Conservation (phyloP, 1,140 invertebrate species). For the Cydia amplana region DNA sequence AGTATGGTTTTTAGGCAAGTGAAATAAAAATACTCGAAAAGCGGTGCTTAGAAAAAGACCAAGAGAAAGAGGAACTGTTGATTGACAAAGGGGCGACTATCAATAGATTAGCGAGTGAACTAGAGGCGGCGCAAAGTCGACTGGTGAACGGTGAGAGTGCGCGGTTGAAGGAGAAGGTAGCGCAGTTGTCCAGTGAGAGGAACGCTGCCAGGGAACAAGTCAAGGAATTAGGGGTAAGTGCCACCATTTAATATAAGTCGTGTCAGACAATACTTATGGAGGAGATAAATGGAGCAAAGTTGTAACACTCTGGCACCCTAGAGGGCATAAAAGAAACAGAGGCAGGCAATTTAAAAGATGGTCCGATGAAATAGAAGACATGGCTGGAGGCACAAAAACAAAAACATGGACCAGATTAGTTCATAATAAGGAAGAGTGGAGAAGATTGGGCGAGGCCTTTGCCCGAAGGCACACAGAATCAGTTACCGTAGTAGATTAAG, state of each 20-base stretch:
- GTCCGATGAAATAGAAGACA: too few relatives aligned
- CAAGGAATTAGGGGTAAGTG: slow-evolving; percentile 71
- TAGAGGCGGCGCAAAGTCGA: slow-evolving; percentile 76
- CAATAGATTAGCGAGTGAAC: slow-evolving; percentile 74
- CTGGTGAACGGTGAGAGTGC: slow-evolving; percentile 55
- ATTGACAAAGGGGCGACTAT: slow-evolving; percentile 80
- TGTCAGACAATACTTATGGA: too few relatives aligned
- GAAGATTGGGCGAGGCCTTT: too few relatives aligned
- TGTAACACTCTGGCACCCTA: too few relatives aligned
- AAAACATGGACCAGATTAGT: too few relatives aligned
- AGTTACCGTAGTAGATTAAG: too few relatives aligned
- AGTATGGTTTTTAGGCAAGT: slow-evolving; percentile 65
- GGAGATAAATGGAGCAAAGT: too few relatives aligned
- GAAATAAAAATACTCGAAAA: slow-evolving; percentile 78
- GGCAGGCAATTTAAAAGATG: too few relatives aligned
- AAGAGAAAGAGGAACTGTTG: slow-evolving; percentile 77
- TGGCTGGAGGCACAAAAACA: too few relatives aligned
- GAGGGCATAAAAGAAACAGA: too few relatives aligned
- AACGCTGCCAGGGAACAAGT: slow-evolving; percentile 67
- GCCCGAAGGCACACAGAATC: too few relatives aligned
- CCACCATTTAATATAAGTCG: background rate
- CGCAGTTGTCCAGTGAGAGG: slow-evolving; percentile 62
- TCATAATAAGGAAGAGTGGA: too few relatives aligned
- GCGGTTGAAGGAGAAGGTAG: slow-evolving; percentile 63
- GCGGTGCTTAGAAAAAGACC: slow-evolving; percentile 77